Conservation (phyloP, 2,113 vertebrate genomes). For the Monopterus albus region DNA sequence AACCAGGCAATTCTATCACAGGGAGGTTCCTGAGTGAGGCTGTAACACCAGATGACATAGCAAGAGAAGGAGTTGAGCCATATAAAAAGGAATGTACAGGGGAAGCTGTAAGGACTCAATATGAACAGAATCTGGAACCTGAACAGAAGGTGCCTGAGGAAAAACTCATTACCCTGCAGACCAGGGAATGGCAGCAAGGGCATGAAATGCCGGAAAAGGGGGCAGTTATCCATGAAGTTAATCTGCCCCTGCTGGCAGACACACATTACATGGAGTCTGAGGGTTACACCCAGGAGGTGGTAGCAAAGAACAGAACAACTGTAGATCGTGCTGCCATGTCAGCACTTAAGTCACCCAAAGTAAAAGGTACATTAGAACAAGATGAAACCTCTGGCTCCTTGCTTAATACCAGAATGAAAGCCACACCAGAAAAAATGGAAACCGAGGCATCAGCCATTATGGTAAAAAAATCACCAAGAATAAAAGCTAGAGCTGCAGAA, state of each 20-base stretch:
- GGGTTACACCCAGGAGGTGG: slow-evolving; percentile 7
- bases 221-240: not conserved
- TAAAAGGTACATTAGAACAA: not conserved
- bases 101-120: slow-evolving; percentile 54
- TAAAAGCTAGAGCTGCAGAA: slow-evolving; percentile 22
- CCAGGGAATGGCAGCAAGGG: slow-evolving; percentile 78
- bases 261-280: slow-evolving; percentile 40
- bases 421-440: slow-evolving; percentile 21
- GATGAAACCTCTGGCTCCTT: not conserved
- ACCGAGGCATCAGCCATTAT: not conserved
- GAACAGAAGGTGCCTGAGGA: slow-evolving; percentile 75
- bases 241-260: slow-evolving; percentile 54
- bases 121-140: slow-evolving; percentile 73
- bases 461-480: slow-evolving; percentile 32
- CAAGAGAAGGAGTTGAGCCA: slow-evolving; percentile 23
- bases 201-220: slow-evolving; percentile 62
- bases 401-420: slow-evolving; percentile 11
- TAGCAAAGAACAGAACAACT: too few relatives aligned
- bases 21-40: slow-evolving; percentile 62
- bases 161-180: slow-evolving; percentile 61
- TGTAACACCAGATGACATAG: too few relatives aligned
- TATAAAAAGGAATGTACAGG: slow-evolving; percentile 49
- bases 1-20: too few relatives aligned
- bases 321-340: not conserved
- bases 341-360: not conserved